A percentile compares a stretch with the other conserved stretches of the same genome.
Evolutionary conservation across 1,140 invertebrate genomes (phyloP).

Genomic region (Sinella curviseta): DNA sequence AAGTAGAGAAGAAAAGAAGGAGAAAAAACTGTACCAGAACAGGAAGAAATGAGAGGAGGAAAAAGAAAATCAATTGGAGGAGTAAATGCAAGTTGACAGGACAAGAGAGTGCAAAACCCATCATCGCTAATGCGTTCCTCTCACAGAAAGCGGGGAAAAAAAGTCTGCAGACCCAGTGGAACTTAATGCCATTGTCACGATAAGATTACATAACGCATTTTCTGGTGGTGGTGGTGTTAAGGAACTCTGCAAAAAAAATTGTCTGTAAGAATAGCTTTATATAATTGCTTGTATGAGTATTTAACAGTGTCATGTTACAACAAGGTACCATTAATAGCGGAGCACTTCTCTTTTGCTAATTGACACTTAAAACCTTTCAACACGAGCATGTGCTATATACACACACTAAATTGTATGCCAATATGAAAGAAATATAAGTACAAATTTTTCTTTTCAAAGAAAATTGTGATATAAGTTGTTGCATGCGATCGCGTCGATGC

Average conservation of each 20-base stretch:
- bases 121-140: background rate
- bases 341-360: background rate
- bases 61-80: background rate
- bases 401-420: background rate
- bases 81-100: background rate
- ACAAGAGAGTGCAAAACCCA: background rate
- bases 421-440: no score
- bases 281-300: no score
- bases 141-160: no score
- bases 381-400: background rate
- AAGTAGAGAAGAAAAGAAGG: background rate
- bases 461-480: no score
- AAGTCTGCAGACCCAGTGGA: no score
- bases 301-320: background rate
- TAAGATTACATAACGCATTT: no score
- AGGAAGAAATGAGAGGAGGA: background rate
- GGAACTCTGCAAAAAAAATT: no score
- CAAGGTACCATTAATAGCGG: background rate
- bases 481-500: no score
- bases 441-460: no score
- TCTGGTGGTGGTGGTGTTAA: no score
- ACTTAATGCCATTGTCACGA: background rate
- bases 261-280: no score
- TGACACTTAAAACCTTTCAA: background rate
- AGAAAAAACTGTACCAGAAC: no score